phyloP scores from a whole-genome alignment of 2,888 invertebrate genomes.

The Lithophane leautieri region DNA sequence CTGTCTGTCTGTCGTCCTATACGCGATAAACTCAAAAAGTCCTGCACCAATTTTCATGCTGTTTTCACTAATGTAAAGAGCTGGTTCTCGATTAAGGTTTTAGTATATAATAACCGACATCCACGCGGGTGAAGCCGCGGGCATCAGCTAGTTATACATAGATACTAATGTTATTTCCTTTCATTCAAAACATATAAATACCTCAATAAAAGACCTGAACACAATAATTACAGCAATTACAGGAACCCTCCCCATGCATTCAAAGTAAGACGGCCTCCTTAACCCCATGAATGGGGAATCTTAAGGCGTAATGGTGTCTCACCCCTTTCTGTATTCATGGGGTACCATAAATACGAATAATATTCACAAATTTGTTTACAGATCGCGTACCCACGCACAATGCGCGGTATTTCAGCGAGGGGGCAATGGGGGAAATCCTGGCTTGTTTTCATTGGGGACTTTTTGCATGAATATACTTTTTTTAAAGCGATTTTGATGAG shows the following conservation, averaged over 20 bases:
- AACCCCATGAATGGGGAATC: constrained; percentile 86
- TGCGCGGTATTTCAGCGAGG: constrained; percentile 69
- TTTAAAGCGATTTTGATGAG: constrained; percentile 27
- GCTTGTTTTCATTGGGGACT: constrained; percentile 65
- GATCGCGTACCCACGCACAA: constrained; percentile 76
- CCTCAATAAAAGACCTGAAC: constrained; percentile 35
- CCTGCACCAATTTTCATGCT: too few species aligned
- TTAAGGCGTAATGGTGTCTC: constrained; percentile 80
- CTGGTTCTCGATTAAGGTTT: too few species aligned
- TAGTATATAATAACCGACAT: too few species aligned
- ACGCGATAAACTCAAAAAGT: too few species aligned
- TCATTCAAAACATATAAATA: constrained; percentile 4
- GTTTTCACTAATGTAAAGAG: too few species aligned
- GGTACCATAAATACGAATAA: constrained; percentile 81
- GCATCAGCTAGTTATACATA: too few species aligned
- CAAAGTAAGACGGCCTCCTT: constrained; percentile 75
- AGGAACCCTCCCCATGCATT: constrained; percentile 75
- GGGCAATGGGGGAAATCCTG: constrained; percentile 57
- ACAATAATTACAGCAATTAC: constrained; percentile 76
- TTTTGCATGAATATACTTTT: constrained; percentile 31
- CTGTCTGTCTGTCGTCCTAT: too few species aligned
- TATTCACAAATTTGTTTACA: constrained; percentile 90
- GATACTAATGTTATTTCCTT: background rate
- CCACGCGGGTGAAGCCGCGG: too few species aligned
- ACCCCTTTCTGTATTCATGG: constrained; percentile 86